phyloP scores from a whole-genome alignment of 2,113 vertebrate species.

The Colistium nudipinnis region DNA sequence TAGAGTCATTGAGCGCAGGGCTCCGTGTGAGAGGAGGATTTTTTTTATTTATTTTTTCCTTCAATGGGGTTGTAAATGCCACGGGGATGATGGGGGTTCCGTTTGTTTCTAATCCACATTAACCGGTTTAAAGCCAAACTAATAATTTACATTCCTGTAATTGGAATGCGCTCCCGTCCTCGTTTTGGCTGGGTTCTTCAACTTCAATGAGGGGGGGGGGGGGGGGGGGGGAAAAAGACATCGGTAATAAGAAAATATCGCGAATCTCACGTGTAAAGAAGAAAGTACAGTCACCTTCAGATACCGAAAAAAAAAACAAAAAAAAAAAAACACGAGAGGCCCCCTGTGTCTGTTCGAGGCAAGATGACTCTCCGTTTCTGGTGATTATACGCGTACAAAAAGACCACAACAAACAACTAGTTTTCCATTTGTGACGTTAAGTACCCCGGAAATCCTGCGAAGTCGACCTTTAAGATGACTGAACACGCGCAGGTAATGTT shows the following conservation, averaged over 20 bases:
- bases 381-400: not conserved
- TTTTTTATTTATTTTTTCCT: too few species aligned
- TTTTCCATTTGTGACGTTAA: too few species aligned
- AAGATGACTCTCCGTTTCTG: not conserved
- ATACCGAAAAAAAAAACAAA: too few species aligned
- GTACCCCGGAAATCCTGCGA: not conserved
- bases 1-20: not conserved
- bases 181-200: not conserved
- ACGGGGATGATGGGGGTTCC: not conserved
- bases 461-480: not conserved
- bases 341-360: too few species aligned
- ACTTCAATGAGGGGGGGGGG: too few species aligned
- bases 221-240: too few species aligned
- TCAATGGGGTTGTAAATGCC: constrained; percentile 28
- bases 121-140: not conserved
- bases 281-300: too few species aligned
- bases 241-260: too few species aligned
- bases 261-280: too few species aligned
- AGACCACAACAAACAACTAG: too few species aligned
- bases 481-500: constrained; percentile 73
- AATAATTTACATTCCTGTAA: not conserved
- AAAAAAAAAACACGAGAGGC: too few species aligned
- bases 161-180: not conserved
- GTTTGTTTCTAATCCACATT: constrained; percentile 18
- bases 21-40: not conserved